Evolutionary conservation across 2,797 vertebrate genomes (phyloP), one percentile per base, ranked within the genome.

Genomic region (Valencia hispanica): DNA sequence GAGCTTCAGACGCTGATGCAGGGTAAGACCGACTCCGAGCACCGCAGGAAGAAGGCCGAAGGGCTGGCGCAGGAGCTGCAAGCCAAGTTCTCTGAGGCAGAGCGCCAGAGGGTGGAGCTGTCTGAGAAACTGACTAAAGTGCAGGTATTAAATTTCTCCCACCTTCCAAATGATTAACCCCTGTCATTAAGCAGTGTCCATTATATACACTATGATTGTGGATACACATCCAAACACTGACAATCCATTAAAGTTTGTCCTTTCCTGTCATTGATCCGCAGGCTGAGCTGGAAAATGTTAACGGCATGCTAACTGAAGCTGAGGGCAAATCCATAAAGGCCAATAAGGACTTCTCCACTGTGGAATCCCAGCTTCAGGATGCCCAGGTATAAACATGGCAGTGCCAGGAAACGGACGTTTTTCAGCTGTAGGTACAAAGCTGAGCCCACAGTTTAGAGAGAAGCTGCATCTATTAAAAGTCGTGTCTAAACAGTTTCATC

Each of bases 331-430:
- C 97, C 84, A 97, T 97, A 92, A 99, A 99, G 92, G 94, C 97
- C 32, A 80, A 94, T 50, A 99, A 99, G 89, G 98, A 99, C 92
- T 96, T 93, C 88, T 97, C 97, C 18, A 72, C 96, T 5, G 93
- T 99, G 73, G 98, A 99, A 91, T 98, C 98, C 0, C 97, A 98
- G 92, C 96, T 99, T 77, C 98, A 99, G 92, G 98, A 99, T 73
- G 93, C 96, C 1, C 97, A 99, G 97, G 98, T 99, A 89, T 39
- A 81, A n/a, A 53, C 36, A 36, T 5, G 22, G 61, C 61, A 20
- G 2, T 5, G 70, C 17, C 9, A 48, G 3, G 17, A 20, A n/a
- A 74, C 20, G 27, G 18, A 61, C n/a, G 30, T 22, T 10, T 25
- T 27, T 0, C 25, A 11, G 17, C 53, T 59, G 15, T 14, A 34